A percentile compares a stretch with the other conserved stretches of the same genome.
Evolutionary conservation across 2,113 vertebrate genomes (phyloP).

Genomic region (Hemichromis elongatus): DNA sequence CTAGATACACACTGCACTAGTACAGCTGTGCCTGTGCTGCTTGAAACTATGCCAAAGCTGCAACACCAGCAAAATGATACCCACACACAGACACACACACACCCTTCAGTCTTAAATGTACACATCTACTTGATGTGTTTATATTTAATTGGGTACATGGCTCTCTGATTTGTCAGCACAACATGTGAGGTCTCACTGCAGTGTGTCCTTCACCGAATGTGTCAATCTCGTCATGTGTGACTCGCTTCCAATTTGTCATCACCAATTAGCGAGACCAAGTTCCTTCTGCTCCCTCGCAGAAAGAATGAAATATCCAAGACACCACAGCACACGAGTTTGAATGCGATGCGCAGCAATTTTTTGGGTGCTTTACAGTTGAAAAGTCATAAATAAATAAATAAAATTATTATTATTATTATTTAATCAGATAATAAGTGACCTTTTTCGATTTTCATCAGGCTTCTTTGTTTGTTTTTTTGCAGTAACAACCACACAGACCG

Average conservation of each 20-base stretch:
- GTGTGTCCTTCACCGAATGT: background rate
- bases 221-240: slow-evolving; percentile 1
- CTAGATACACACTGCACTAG: background rate
- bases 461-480: slow-evolving; percentile 1
- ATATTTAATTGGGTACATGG: background rate
- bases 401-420: background rate
- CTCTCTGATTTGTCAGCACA: background rate
- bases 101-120: background rate
- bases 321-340: background rate
- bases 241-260: slow-evolving; percentile 20
- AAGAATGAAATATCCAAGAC: background rate
- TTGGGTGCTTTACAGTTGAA: background rate
- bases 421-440: background rate
- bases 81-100: background rate
- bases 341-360: background rate
- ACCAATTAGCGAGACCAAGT: background rate
- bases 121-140: background rate
- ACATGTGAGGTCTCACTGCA: background rate
- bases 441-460: background rate
- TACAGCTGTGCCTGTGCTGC: background rate
- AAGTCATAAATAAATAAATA: background rate
- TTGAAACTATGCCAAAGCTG: slow-evolving; percentile 12
- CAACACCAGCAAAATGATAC: background rate
- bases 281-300: background rate
- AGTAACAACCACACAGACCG: background rate